Conservation (phyloP, 2,797 vertebrate species). For the Melanotaenia maccullochi region DNA sequence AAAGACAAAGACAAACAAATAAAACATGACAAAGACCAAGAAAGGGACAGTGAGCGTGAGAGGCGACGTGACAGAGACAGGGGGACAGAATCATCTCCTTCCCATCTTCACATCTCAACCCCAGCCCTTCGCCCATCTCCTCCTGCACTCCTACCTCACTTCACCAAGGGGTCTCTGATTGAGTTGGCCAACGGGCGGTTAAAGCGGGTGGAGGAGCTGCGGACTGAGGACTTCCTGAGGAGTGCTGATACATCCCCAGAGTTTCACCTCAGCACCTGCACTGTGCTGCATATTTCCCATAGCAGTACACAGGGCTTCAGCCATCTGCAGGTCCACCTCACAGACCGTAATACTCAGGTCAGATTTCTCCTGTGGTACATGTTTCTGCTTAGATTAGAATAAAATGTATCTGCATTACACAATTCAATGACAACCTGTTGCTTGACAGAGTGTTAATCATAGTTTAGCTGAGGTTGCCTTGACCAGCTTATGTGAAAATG, state of each 20-base stretch:
- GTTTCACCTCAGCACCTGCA: conserved; percentile 87
- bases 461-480: neutral
- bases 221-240: conserved; percentile 84
- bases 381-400: neutral
- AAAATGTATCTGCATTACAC: neutral
- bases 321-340: conserved; percentile 85
- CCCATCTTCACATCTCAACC: conserved; percentile 52
- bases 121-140: conserved; percentile 61
- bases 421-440: neutral
- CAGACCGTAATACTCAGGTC: conserved; percentile 87
- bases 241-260: conserved; percentile 84
- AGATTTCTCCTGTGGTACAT: conserved; percentile 30
- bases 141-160: conserved; percentile 87
- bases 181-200: conserved; percentile 82
- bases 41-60: conserved; percentile 65
- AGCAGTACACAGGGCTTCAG: conserved; percentile 81
- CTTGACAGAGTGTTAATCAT: neutral
- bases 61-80: conserved; percentile 63
- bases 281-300: conserved; percentile 79
- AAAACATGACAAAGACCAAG: conserved; percentile 69
- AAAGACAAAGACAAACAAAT: conserved; percentile 71
- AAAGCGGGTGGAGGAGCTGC: conserved; percentile 85
- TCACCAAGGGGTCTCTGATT: conserved; percentile 87
- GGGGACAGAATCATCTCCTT: conserved; percentile 64
- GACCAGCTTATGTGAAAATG: conserved; percentile 5